phyloP scores from a whole-genome alignment of 2,888 invertebrate species.

The Eurois occulta region DNA sequence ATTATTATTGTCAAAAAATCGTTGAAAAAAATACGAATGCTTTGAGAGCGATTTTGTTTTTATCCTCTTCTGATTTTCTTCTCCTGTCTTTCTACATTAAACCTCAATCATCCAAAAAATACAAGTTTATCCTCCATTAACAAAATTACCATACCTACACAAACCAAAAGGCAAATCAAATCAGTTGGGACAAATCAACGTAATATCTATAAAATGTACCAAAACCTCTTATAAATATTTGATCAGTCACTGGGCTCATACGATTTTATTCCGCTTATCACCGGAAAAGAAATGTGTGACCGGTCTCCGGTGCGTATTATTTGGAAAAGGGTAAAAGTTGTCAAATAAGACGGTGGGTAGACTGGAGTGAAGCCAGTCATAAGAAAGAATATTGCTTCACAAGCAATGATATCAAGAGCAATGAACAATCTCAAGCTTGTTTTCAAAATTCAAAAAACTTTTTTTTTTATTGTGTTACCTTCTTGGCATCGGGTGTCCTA shows the following conservation, averaged over 20 bases:
- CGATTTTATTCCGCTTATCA: conserved; percentile 48
- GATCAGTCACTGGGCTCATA: conserved; percentile 35
- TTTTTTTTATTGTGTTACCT: background rate
- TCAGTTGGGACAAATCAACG: conserved; percentile 21
- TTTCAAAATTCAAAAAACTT: background rate
- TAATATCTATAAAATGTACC: conserved; percentile 39
- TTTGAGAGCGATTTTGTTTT: background rate
- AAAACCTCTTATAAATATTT: conserved; percentile 55
- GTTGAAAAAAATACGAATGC: background rate
- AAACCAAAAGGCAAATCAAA: conserved; percentile 22
- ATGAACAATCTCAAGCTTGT: background rate
- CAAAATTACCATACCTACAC: conserved; percentile 19
- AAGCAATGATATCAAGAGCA: background rate
- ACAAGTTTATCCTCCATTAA: background rate
- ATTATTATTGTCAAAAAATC: background rate
- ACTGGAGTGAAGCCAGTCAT: background rate
- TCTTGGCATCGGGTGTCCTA: background rate
- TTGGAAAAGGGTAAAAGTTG: conserved; percentile 33
- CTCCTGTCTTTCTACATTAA: too few species aligned
- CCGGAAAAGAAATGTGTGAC: conserved; percentile 25
- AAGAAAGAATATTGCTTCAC: background rate
- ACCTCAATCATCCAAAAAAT: background rate
- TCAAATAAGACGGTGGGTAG: background rate
- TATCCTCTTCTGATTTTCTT: background rate
- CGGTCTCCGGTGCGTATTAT: conserved; percentile 30